Conservation (phyloP, 2,113 vertebrate genomes). For the Cairina moschata region DNA sequence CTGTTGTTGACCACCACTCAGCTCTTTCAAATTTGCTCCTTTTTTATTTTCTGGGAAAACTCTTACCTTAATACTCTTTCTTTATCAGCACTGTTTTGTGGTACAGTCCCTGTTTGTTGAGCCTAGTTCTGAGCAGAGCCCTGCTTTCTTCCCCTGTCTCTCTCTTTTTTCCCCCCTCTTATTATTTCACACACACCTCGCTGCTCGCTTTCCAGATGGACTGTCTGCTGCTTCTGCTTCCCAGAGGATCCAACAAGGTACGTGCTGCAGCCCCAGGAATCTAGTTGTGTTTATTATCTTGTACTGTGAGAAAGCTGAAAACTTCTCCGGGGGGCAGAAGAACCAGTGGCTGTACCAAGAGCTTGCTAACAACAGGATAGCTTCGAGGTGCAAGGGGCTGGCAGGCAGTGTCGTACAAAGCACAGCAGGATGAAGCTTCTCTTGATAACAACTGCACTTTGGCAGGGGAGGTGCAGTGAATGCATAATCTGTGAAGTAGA, state of each 20-base stretch:
- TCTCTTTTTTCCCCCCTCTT: background rate
- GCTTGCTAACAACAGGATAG: background rate
- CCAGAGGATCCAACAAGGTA: background rate
- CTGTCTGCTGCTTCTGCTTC: background rate
- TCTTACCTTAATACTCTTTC: background rate
- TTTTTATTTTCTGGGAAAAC: background rate
- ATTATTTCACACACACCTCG: accelerated
- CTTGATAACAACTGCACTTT: background rate
- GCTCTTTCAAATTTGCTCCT: background rate
- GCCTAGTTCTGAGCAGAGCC: background rate
- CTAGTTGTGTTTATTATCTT: background rate
- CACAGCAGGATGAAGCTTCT: background rate
- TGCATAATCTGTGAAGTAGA: background rate
- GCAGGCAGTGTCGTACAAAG: background rate
- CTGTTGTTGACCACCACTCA: background rate
- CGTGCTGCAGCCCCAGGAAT: background rate
- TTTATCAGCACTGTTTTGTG: background rate
- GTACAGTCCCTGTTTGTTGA: background rate
- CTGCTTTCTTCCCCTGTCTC: background rate
- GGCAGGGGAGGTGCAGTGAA: background rate
- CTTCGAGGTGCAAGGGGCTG: background rate
- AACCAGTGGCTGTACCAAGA: background rate
- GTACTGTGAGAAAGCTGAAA: background rate
- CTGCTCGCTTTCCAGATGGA: background rate
- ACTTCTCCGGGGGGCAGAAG: background rate